Conservation (phyloP, 2,113 vertebrate genomes). For the Apodemus sylvaticus region DNA sequence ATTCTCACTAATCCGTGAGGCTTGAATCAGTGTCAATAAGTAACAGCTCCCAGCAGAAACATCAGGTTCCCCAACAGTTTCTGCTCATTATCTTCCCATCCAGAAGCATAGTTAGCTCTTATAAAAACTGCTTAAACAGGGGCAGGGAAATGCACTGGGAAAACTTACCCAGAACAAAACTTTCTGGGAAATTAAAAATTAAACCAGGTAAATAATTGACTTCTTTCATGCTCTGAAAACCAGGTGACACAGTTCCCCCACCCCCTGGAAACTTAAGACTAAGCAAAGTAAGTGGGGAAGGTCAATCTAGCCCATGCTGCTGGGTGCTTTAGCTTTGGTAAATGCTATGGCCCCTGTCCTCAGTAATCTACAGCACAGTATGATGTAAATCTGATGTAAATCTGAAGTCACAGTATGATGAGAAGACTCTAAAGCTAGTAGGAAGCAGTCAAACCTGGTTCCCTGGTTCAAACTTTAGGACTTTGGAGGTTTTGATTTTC, state of each 20-base stretch:
- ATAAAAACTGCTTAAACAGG: neutral
- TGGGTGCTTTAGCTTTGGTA: neutral
- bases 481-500: neutral
- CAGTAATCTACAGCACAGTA: neutral
- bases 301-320: neutral
- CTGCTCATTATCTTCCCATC: neutral
- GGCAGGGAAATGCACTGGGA: neutral
- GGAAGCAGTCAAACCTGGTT: too few relatives aligned
- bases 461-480: neutral
- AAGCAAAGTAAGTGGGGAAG: neutral
- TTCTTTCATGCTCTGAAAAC: neutral
- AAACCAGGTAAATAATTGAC: conserved; percentile 63
- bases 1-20: neutral
- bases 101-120: conserved; percentile 54
- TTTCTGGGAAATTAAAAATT: conserved; percentile 58
- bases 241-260: neutral
- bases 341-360: neutral
- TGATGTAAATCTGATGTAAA: too few relatives aligned
- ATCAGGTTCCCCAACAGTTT: neutral
- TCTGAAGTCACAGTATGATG: neutral
- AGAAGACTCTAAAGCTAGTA: neutral
- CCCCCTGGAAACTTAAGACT: neutral
- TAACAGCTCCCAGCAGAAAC: neutral
- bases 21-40: neutral
- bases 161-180: neutral